phyloP scores from a whole-genome alignment of 2,797 vertebrate genomes.

The Hemitrygon akajei region DNA sequence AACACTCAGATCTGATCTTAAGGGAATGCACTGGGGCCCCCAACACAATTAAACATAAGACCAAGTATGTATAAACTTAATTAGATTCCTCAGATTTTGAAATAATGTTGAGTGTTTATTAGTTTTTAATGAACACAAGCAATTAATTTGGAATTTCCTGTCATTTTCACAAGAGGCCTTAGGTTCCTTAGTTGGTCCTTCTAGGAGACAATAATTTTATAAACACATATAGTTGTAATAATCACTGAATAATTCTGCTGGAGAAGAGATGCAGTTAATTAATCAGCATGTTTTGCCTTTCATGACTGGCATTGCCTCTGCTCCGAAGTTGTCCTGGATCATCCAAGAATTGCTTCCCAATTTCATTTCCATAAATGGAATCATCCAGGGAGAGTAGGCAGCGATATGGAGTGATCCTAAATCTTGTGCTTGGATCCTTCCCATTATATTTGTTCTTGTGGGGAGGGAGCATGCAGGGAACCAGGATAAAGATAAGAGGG shows the following conservation, averaged over 20 bases:
- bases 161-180: background rate
- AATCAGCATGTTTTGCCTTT: background rate
- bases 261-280: too few species aligned
- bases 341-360: background rate
- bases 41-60: background rate
- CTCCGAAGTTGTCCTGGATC: background rate
- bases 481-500: background rate
- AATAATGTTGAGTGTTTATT: background rate
- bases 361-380: too few species aligned
- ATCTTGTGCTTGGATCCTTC: too few species aligned
- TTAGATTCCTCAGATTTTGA: background rate
- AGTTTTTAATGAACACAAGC: background rate
- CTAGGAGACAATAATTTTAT: background rate
- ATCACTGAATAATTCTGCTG: background rate
- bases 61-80: background rate
- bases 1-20: background rate
- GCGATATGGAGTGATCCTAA: too few species aligned
- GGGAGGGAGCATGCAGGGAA: background rate
- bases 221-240: background rate
- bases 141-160: slow-evolving; percentile 18
- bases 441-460: too few species aligned
- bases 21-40: background rate
- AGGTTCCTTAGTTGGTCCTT: background rate
- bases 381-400: too few species aligned
- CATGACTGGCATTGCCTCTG: too few species aligned